These are phyloP conservation scores for Phasianus colchicus DNA, from an alignment of 2,113 vertebrate genomes.

Conservation along the genomic window DNA sequence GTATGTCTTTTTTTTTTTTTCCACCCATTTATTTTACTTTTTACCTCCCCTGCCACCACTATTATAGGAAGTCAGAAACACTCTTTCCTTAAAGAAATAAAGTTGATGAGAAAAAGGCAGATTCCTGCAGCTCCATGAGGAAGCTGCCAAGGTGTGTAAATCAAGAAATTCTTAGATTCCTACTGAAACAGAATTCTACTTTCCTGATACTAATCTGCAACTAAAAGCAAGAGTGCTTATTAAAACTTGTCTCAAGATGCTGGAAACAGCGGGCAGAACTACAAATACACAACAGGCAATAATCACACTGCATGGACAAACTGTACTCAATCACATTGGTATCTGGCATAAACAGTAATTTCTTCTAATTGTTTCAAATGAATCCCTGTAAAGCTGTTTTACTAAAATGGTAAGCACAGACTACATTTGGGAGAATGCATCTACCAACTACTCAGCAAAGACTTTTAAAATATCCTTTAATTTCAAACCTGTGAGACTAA, in stretches of 20 bases:
- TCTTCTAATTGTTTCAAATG: constrained; percentile 5
- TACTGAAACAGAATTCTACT: not conserved
- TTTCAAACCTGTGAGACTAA: constrained; percentile 34
- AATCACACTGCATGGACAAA: not conserved
- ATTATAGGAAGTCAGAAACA: not conserved
- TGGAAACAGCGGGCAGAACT: constrained; percentile 4
- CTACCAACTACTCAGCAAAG: constrained; percentile 11
- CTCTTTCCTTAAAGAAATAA: not conserved
- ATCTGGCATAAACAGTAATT: not conserved
- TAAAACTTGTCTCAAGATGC: not conserved
- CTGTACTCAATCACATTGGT: not conserved
- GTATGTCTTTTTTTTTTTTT: not conserved
- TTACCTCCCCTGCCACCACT: not conserved
- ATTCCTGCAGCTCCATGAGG: not conserved
- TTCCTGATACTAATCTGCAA: not conserved
- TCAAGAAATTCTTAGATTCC: not conserved
- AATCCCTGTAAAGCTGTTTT: not conserved
- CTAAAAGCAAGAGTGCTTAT: not conserved
- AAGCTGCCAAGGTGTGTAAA: not conserved
- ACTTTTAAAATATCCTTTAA: not conserved
- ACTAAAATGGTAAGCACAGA: not conserved
- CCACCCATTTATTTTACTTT: not conserved
- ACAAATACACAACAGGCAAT: constrained; percentile 5
- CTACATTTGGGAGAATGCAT: not conserved
- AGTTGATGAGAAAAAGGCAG: not conserved